Base-by-base conservation (phyloP, 2,888 invertebrate species). In the Dynastes maya region DNA sequence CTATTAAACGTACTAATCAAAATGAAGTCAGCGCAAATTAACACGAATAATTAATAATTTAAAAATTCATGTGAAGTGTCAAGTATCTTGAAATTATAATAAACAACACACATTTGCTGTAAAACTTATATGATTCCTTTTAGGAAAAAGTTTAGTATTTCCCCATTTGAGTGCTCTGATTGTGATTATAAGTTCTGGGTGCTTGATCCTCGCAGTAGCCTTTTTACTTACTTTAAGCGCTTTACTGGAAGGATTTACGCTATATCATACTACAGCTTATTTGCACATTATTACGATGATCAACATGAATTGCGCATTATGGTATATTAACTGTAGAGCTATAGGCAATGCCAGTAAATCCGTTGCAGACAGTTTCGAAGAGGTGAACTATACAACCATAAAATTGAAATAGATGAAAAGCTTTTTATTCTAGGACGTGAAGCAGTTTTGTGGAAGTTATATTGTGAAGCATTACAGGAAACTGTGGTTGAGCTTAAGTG, bases 221-320 rank as follows among this genome's bases (percentile, higher is more conserved):
- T 93, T 93, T 84, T 86, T 93, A 37, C 86, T 93, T 22, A 91
- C 92, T 40, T 87, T 93, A 1, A 92, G 91, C 80, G 91, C 91
- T 2, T 86, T 93, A 13, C 84, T 93, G 78, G 93, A 93, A 65
- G 93, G 93, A 0, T 94, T 92, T 85, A 90, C 92, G 2, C 84
- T 93, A 11, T 90, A 91, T 84, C 93, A 93, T 82, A 93, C 93
- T 0, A 87, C 88, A 1, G 92, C 92, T 0, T 92, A 92, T 84
- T 91, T 91, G 84, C 94, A 94, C 82, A 93, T 93, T 65, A 92
- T 93, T 49, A 93, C 91, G 0, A 93, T 93, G 92, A 92, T 93
- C 71, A 94, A 94, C 83, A 94, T 94, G 94, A 93, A 93, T 85
- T 93, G 93, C 80, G 93, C 93, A 0, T 88, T 94, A 1, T 93